Evolutionary conservation across 2,888 invertebrate genomes (phyloP).

Genomic region (Koerneria pararmatus): DNA sequence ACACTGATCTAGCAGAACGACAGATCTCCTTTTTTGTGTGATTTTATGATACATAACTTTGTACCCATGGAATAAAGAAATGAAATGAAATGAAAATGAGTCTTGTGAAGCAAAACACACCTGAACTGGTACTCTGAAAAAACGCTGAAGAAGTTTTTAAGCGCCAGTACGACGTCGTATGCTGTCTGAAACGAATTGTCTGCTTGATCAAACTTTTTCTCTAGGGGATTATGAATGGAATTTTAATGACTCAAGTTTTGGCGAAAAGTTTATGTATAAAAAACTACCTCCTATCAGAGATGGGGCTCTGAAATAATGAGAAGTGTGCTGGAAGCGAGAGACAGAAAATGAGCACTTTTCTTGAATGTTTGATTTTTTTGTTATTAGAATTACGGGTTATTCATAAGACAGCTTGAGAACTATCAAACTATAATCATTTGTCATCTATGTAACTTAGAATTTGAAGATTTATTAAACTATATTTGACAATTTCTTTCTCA

Average conservation of each 20-base stretch:
- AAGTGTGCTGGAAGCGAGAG: not conserved
- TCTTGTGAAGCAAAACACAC: too few species aligned
- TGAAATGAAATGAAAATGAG: too few species aligned
- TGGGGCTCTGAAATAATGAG: not conserved
- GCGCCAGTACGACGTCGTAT: conserved; percentile 62
- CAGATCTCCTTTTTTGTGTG: too few species aligned
- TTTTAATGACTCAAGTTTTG: not conserved
- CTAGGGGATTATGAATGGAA: not conserved
- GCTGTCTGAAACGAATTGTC: conserved; percentile 58
- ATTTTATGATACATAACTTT: too few species aligned
- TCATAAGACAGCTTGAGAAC: not conserved
- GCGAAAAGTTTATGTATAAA: not conserved
- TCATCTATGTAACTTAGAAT: not conserved
- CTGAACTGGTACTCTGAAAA: conserved; percentile 61
- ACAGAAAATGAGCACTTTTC: too few species aligned
- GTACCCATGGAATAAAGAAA: too few species aligned
- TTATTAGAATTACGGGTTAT: not conserved
- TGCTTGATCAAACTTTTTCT: not conserved
- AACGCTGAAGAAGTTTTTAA: conserved; percentile 62
- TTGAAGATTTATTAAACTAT: conserved; percentile 30
- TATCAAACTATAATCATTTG: not conserved
- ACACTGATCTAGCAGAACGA: too few species aligned
- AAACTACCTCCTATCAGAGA: not conserved
- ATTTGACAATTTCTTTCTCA: too few species aligned
- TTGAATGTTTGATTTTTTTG: not conserved